phyloP scores from a whole-genome alignment of 1,140 invertebrate species.

The Arion vulgaris region DNA sequence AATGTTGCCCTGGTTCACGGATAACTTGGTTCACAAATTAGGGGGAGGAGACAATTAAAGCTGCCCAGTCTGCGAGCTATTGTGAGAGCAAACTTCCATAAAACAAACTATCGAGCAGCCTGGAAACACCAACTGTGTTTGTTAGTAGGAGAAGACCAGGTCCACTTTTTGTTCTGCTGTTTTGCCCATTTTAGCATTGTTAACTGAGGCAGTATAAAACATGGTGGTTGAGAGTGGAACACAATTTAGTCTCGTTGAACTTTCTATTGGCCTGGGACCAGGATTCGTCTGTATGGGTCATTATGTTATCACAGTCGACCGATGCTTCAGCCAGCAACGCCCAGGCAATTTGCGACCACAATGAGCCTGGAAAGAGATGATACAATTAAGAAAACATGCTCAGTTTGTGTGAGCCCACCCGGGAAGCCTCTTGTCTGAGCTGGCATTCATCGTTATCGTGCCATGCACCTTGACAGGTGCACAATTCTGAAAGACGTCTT shows the following conservation, averaged over 20 bases:
- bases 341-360: slow-evolving; percentile 12
- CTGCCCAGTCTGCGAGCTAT: slow-evolving; percentile 4
- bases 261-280: background rate
- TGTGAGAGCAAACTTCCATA: background rate
- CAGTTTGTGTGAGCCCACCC: background rate
- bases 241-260: background rate
- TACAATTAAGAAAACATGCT: slow-evolving; percentile 23
- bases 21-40: background rate
- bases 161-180: background rate
- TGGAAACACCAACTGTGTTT: background rate
- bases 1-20: background rate
- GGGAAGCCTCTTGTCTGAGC: background rate
- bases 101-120: background rate
- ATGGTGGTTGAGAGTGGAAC: background rate
- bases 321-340: background rate
- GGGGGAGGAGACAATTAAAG: slow-evolving; percentile 21
- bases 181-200: background rate
- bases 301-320: background rate
- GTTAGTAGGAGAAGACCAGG: background rate
- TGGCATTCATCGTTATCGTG: too few species aligned
- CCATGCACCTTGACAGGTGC: too few species aligned
- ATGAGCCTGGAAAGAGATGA: slow-evolving; percentile 13
- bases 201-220: background rate
- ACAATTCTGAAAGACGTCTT: too few species aligned
- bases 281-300: background rate